phyloP scores from a whole-genome alignment of 2,797 vertebrate species.

The Tarsius wallacei region DNA sequence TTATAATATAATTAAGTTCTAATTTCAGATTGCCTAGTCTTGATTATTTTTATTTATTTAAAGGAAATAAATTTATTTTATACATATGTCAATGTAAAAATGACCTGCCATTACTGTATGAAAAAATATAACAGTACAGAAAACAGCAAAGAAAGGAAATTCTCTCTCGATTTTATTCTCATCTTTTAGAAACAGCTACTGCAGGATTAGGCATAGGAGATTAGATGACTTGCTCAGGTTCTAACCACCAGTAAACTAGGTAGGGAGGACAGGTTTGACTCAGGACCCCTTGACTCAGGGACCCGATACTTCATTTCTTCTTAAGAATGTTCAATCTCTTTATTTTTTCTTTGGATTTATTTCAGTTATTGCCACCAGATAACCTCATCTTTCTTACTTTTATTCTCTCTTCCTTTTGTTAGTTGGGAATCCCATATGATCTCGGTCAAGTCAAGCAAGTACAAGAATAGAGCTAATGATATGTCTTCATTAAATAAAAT shows the following conservation, averaged over 20 bases:
- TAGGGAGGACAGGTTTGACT: neutral
- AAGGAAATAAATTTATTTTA: neutral
- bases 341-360: constrained; percentile 20
- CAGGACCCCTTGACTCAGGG: neutral
- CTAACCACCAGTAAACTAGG: neutral
- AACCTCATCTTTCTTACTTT: constrained; percentile 30
- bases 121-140: neutral
- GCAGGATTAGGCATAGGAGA: neutral
- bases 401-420: constrained; percentile 55
- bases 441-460: constrained; percentile 18
- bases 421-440: constrained; percentile 58
- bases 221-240: neutral
- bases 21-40: neutral
- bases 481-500: constrained; percentile 75
- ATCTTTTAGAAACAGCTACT: neutral
- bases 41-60: neutral
- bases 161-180: neutral
- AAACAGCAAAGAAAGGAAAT: neutral
- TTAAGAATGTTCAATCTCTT: constrained; percentile 12
- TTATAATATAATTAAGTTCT: neutral
- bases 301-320: neutral
- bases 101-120: neutral
- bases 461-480: constrained; percentile 51
- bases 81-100: neutral
- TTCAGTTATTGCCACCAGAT: constrained; percentile 41